A percentile compares a stretch with the other conserved stretches of the same genome.
These are phyloP conservation scores for Butorides virescens DNA, from an alignment of 2,113 vertebrate genomes.

Conservation along the genomic window DNA sequence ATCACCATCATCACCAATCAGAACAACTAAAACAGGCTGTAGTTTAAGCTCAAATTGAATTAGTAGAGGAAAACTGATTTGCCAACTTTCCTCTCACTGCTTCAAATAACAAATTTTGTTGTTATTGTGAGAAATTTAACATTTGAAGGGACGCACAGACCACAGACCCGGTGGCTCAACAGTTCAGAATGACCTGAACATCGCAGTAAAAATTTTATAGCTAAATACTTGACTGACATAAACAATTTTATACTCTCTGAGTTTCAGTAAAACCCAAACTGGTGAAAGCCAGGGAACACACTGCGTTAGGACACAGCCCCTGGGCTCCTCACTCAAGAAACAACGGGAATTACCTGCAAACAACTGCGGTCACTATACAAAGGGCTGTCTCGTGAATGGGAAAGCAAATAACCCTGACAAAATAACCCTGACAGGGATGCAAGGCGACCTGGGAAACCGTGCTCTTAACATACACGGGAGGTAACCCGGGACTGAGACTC, in stretches of 20 bases:
- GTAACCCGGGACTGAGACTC: not conserved
- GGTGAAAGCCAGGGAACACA: not conserved
- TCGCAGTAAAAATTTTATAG: not conserved
- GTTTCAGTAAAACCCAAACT: not conserved
- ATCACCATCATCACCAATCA: not conserved
- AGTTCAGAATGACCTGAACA: not conserved
- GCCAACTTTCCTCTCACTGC: not conserved
- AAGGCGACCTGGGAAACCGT: not conserved
- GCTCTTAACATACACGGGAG: not conserved
- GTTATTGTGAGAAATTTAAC: not conserved
- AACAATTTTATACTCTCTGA: not conserved
- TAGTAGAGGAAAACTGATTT: not conserved
- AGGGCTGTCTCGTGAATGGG: rapidly evolving
- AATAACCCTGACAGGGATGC: not conserved
- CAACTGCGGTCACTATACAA: not conserved
- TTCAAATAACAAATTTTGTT: not conserved
- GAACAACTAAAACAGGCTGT: not conserved
- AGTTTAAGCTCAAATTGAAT: not conserved
- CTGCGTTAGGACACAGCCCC: not conserved
- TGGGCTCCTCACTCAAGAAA: not conserved
- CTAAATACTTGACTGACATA: not conserved
- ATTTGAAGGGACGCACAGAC: not conserved
- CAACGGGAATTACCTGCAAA: not conserved
- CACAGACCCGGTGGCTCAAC: not conserved
- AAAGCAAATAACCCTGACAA: not conserved